A percentile compares a stretch with the other conserved stretches of the same genome.
Evolutionary conservation across 1,140 invertebrate species (phyloP).

Genomic region (Achroia grisella): DNA sequence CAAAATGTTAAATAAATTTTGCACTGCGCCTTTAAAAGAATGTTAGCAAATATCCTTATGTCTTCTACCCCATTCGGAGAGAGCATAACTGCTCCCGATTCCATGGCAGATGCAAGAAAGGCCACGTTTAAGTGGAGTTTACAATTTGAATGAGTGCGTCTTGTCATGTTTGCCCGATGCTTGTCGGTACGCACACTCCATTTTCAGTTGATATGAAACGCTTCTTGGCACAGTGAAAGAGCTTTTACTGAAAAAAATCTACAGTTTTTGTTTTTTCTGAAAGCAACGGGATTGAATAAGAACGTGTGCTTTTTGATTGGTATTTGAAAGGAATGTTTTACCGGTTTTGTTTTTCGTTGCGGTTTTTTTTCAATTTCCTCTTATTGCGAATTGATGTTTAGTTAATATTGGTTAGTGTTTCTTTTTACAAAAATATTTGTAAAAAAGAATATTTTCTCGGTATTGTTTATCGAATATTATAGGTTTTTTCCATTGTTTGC

Average conservation of each 20-base stretch:
- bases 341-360: too few species aligned
- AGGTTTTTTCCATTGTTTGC: too few species aligned
- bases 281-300: conserved; percentile 12
- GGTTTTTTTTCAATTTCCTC: too few species aligned
- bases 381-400: too few species aligned
- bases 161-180: conserved; percentile 41
- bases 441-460: too few species aligned
- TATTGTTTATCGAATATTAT: too few species aligned
- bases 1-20: too few species aligned
- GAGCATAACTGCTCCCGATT: conserved; percentile 38
- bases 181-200: conserved; percentile 39
- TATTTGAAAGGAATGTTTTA: conserved; percentile 10
- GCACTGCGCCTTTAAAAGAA: too few species aligned
- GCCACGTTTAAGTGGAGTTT: conserved; percentile 22
- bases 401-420: too few species aligned
- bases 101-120: conserved; percentile 30
- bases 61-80: conserved; percentile 8
- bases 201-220: conserved; percentile 44
- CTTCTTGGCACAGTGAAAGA: conserved; percentile 18
- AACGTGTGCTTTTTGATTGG: conserved; percentile 36
- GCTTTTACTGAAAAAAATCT: conserved; percentile 3
- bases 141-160: conserved; percentile 50
- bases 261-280: conserved; percentile 20
- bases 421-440: too few species aligned
- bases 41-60: neutral